Evolutionary conservation across 2,888 invertebrate species (phyloP).

Genomic region (Lepidochitona cinerea): DNA sequence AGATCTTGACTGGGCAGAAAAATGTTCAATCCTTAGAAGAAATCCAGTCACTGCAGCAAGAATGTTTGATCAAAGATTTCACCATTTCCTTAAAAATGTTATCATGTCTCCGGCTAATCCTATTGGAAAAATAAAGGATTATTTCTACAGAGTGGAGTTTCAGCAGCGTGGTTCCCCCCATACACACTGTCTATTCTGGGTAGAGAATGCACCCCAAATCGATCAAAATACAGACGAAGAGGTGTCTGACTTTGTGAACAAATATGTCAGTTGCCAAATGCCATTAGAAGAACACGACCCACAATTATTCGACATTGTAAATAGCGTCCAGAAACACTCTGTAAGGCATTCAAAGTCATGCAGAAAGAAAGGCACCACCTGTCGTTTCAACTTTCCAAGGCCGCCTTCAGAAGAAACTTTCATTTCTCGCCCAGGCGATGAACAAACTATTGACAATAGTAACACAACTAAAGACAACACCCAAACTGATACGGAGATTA

Average conservation of each 20-base stretch:
- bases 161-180: no score
- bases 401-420: conserved; percentile 25
- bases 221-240: conserved; percentile 19
- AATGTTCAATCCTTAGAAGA: conserved; percentile 20
- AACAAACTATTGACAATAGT: neutral
- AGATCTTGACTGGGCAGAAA: conserved; percentile 27
- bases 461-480: conserved; percentile 9
- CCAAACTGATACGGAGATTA: neutral
- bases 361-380: conserved; percentile 22
- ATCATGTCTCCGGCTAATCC: no score
- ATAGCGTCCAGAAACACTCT: conserved; percentile 29
- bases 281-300: conserved; percentile 23
- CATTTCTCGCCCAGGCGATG: conserved; percentile 11
- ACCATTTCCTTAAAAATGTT: no score
- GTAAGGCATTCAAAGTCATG: conserved; percentile 32
- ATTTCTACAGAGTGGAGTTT: no score
- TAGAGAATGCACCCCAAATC: conserved; percentile 20
- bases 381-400: conserved; percentile 29
- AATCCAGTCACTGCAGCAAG: conserved; percentile 32
- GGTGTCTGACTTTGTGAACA: conserved; percentile 22
- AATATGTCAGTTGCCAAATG: conserved; percentile 23
- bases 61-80: conserved; percentile 33
- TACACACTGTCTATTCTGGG: no score
- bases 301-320: conserved; percentile 29
- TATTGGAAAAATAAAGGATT: no score